These are phyloP conservation scores for Cacoxenus indagator DNA, from an alignment of 2,888 invertebrate genomes.

Conservation along the genomic window DNA sequence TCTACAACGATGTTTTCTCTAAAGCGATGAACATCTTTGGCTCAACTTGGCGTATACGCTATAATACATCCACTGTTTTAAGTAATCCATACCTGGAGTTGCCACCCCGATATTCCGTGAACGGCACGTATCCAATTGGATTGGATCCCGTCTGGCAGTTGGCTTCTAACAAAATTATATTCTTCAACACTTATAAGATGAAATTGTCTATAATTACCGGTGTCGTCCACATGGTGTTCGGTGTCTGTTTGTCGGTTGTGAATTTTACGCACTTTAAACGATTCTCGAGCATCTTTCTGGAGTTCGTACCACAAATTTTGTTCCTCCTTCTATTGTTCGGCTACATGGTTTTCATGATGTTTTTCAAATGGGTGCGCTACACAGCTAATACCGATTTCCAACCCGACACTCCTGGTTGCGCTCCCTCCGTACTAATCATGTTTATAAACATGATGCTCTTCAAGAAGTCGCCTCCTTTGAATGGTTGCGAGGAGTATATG, in stretches of 20 bases:
- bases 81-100: constrained; percentile 74
- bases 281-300: constrained; percentile 80
- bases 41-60: constrained; percentile 82
- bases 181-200: constrained; percentile 97
- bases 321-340: constrained; percentile 90
- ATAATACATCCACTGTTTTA: constrained; percentile 73
- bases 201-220: constrained; percentile 95
- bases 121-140: constrained; percentile 81
- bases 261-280: constrained; percentile 84
- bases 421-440: constrained; percentile 83
- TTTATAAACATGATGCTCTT: constrained; percentile 87
- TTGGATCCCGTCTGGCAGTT: constrained; percentile 85
- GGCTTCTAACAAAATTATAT: constrained; percentile 93
- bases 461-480: constrained; percentile 71
- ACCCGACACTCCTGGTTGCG: constrained; percentile 73
- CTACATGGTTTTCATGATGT: constrained; percentile 93
- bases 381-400: constrained; percentile 70
- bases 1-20: constrained; percentile 98
- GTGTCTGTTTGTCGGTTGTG: constrained; percentile 86
- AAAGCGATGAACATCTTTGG: constrained; percentile 96
- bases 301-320: constrained; percentile 92
- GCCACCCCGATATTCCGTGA: constrained; percentile 74
- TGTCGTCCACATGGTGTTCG: constrained; percentile 94
- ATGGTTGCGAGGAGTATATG: constrained; percentile 76
- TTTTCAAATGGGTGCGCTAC: constrained; percentile 91